Evolutionary conservation across 2,888 invertebrate species (phyloP).

Genomic region (Eudasyphora cyanicolor): DNA sequence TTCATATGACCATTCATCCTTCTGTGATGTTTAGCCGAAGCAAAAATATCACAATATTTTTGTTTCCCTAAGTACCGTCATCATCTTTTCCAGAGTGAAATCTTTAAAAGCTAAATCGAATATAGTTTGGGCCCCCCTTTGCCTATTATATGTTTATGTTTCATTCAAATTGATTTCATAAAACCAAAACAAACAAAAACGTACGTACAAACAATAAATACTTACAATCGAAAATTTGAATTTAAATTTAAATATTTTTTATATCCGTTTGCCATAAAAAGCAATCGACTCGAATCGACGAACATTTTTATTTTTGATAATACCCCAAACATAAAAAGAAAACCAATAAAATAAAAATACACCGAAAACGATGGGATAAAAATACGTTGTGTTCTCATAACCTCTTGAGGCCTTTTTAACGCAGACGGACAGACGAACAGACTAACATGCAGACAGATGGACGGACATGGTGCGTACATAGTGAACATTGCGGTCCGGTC

Average conservation of each 20-base stretch:
- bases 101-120: too few relatives aligned
- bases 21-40: too few relatives aligned
- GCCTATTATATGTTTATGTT: background rate
- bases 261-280: slow-evolving; percentile 27
- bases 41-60: too few relatives aligned
- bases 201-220: background rate
- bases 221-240: background rate
- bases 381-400: slow-evolving; percentile 61
- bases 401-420: slow-evolving; percentile 52
- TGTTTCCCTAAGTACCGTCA: too few relatives aligned
- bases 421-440: background rate
- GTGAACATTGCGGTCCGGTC: slow-evolving; percentile 3
- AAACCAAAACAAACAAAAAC: slow-evolving; percentile 13
- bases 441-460: too few relatives aligned
- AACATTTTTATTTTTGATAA: slow-evolving; percentile 26
- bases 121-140: too few relatives aligned
- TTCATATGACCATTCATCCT: too few relatives aligned
- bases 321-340: background rate
- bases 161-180: slow-evolving; percentile 1
- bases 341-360: background rate
- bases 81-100: too few relatives aligned
- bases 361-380: slow-evolving; percentile 30
- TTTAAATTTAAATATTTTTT: slow-evolving; percentile 11
- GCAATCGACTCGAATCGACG: slow-evolving; percentile 15
- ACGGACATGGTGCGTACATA: background rate